Evolutionary conservation across 2,113 vertebrate species (phyloP).

Genomic region (Crotophaga sulcirostris): DNA sequence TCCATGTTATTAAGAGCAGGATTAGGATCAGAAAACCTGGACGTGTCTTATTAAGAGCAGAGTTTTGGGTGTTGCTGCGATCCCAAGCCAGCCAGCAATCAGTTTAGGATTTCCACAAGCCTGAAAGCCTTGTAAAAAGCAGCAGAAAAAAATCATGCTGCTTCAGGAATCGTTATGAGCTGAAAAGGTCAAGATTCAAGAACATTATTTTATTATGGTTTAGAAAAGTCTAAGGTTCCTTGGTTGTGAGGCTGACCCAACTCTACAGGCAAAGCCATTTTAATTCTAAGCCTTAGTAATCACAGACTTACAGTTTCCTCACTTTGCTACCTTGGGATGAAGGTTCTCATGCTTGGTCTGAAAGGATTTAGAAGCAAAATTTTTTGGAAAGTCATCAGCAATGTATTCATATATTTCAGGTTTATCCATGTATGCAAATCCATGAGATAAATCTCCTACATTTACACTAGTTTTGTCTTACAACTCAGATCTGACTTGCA

Average conservation of each 20-base stretch:
- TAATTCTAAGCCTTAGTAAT: neutral
- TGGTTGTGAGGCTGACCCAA: neutral
- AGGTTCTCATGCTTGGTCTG: neutral
- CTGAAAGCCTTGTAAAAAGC: conserved; percentile 27
- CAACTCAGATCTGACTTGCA: neutral
- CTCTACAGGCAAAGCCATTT: neutral
- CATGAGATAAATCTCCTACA: neutral
- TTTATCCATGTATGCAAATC: neutral
- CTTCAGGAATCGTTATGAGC: conserved; percentile 11
- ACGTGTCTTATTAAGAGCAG: neutral
- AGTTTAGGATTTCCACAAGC: neutral
- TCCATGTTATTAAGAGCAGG: neutral
- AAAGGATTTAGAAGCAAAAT: neutral
- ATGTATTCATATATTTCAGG: neutral
- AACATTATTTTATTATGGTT: neutral
- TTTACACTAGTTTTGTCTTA: neutral
- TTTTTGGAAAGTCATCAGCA: fast-evolving
- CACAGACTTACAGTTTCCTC: neutral
- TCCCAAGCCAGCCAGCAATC: conserved; percentile 23
- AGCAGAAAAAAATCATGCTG: conserved; percentile 31
- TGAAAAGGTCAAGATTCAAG: conserved; percentile 38
- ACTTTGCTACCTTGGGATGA: neutral
- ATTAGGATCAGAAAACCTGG: neutral
- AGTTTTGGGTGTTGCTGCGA: neutral
- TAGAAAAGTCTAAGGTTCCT: neutral